A percentile compares a stretch with the other conserved stretches of the same genome.
These are phyloP conservation scores for Dasysyrphus albostriatus DNA, from an alignment of 2,888 invertebrate genomes.

Conservation along the genomic window DNA sequence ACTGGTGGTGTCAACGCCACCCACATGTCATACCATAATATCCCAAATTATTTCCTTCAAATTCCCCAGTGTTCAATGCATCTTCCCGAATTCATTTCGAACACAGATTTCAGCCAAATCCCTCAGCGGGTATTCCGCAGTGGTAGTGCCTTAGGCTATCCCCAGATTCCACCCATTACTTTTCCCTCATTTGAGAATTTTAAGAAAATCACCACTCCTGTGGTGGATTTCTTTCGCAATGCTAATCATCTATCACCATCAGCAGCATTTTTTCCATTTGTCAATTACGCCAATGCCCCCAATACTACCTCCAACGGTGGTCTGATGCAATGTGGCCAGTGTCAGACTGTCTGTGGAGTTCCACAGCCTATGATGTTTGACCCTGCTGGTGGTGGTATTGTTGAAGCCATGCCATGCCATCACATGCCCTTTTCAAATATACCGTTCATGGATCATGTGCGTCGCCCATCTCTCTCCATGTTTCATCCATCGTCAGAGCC, in stretches of 20 bases:
- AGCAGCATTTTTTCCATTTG: slow-evolving; percentile 71
- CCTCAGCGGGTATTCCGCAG: slow-evolving; percentile 79
- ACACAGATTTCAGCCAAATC: slow-evolving; percentile 81
- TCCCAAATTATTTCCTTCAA: slow-evolving; percentile 76
- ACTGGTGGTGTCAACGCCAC: slow-evolving; percentile 42
- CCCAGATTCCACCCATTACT: slow-evolving; percentile 66
- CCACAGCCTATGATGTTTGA: slow-evolving; percentile 47
- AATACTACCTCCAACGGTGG: slow-evolving; percentile 45
- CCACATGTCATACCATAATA: slow-evolving; percentile 76
- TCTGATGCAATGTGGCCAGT: slow-evolving; percentile 49
- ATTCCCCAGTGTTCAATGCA: slow-evolving; percentile 78
- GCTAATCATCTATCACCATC: slow-evolving; percentile 71
- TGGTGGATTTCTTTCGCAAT: slow-evolving; percentile 82
- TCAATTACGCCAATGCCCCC: slow-evolving; percentile 29
- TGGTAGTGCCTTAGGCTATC: slow-evolving; percentile 78
- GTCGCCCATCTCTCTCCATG: slow-evolving; percentile 81
- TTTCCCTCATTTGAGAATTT: slow-evolving; percentile 81
- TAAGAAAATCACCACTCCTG: slow-evolving; percentile 82
- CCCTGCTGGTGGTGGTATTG: slow-evolving; percentile 46
- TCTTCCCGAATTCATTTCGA: slow-evolving; percentile 80
- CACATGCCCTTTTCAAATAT: slow-evolving; percentile 44
- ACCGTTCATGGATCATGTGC: slow-evolving; percentile 68
- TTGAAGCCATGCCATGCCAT: slow-evolving; percentile 42
- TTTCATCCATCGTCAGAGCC: slow-evolving; percentile 82
- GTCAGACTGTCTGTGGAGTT: slow-evolving; percentile 31